Base-by-base conservation (phyloP, 53 echinoderm and acorn worm species). In the Paelopatides confundens region DNA sequence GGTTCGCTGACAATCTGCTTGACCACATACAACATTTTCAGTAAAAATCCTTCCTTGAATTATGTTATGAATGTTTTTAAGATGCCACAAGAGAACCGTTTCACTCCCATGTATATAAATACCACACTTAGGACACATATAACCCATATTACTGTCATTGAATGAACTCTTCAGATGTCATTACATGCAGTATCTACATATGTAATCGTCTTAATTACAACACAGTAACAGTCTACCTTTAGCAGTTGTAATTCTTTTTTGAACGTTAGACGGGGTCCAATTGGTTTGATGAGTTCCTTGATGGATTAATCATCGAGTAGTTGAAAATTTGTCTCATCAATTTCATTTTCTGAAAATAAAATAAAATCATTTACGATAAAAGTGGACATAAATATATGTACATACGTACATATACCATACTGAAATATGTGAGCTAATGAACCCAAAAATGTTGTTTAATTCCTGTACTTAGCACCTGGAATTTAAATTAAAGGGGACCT, bases 101-200 rank as follows among this genome's bases (percentile, higher is more conserved):
- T 66, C 87, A 69, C 81, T 81, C 32, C 91, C 91, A 78, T 43
- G 21, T 34, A 91, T 78, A 24, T 81, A 53, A 2, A 87, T 33
- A 13, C 87, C 91, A 81, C 87, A 91, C 53, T 43, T 91, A 15
- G 69, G 67, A 43, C 91, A 91, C n/a, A 87, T 32, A 81, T 86
- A 91, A 15, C 87, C 91, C 87, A 91, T 91, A n/a, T 65, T 65
- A 65, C 66, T n/a, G 66, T 65, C 17, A 65, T 65, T 65, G n/a
- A 65, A n/a, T 21, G 26, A 65, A 12, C n/a, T 2, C 66, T 65
- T 31, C 28, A 65, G n/a, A 65, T n/a, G 26, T 65, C 32, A n/a
- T 1, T 27, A 65, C 11, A 21, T 23, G 66, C 28, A 27, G 23
- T 65, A 27, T 12, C 28, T 30, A 21, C 28, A 24, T 23, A 27